Base-by-base conservation (phyloP, 2,113 vertebrate genomes). In the Accipiter virgatus region DNA sequence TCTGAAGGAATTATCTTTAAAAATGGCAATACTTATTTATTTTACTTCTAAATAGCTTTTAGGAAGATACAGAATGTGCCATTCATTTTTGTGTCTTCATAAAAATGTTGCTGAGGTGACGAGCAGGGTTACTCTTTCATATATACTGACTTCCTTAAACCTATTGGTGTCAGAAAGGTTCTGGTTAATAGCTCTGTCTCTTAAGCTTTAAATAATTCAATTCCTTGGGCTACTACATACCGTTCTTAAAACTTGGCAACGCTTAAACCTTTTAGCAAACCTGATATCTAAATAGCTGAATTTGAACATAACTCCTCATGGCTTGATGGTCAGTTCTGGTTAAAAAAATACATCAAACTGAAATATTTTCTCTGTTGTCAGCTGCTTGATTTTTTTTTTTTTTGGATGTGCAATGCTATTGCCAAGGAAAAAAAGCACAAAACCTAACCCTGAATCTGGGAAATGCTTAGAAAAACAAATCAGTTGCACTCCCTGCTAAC, bases 181-280 rank as follows among this genome's bases (percentile, higher is more conserved):
- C 83, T 83, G 59, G 19, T 48, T 86, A 89, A 94, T 27, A 84
- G 72, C n/a, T 92, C 67, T 83, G 38, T 88, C 86, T 91, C 88
- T 43, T 81, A 88, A 92, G 86, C 26, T 84, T 83, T 94, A 93
- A 92, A 86, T 81, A 92, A 93, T 95, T 93, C 9, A 92, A 11
- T 92, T 84, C 52, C 34, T 92, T 67, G 27, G 38, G 38, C 45
- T 90, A 34, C 78, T 65, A 29, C 29, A 65, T 66, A 79, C 34
- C 23, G 34, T 63, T 50, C 72, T 38, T 71, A 83, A 93, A 90
- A 47, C 66, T 11, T 90, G 90, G 43, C 78, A 92, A 22, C 0
- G 3, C 56, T 82, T 34, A 73, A 91, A n/a, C 34, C n/a, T 77
- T 92, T 52, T 16, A 70, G 79, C 18, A 88, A 90, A 53, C 10